Base-by-base conservation (phyloP, 2,797 vertebrate genomes). In the Acrossocheilus fasciatus region DNA sequence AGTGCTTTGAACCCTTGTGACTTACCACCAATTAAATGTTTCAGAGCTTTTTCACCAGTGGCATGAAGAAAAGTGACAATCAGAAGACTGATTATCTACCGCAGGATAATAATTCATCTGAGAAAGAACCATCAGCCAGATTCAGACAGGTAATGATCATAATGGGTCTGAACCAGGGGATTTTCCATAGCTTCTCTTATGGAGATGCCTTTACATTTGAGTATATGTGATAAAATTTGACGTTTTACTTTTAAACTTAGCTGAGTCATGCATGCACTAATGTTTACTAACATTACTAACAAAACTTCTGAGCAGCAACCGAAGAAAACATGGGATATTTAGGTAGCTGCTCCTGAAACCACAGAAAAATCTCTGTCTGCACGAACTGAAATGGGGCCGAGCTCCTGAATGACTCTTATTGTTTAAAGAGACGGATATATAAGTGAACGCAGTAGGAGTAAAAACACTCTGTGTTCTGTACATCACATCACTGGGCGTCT, bases 241-340 rank as follows among this genome's bases (percentile, higher is more conserved):
- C 26, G 5, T 30, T 79, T 85, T 11, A 30, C 75, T 30, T 79
- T 36, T 79, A 86, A 45, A 36, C 64, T 12, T 12, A 54, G 12
- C 39, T 30, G 78, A 30, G 30, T 30, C 30, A 30, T 30, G 30
- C 30, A 30, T 30, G 30, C 30, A 30, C 30, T 30, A 30, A 30
- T 30, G 30, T 30, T 30, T 30, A 30, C 30, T 30, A 30, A 81
- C 6, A 34, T 82, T 47, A 76, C 30, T 70, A 54, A 87, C 26
- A 83, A 69, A 92, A 89, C 90, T 7, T 66, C 79, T 75, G 82
- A 86, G 78, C 26, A 1, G 83, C 59, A 76, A 92, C 94, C 91
- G 91, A 91, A 86, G 89, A 90, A 93, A 94, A 92, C 26, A 57
- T 81, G 62, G 36, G 36, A 36, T 52, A 81, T 72, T 59, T 11